Base-by-base conservation (phyloP, 2,888 invertebrate genomes). In the Shargacucullia verbasci region DNA sequence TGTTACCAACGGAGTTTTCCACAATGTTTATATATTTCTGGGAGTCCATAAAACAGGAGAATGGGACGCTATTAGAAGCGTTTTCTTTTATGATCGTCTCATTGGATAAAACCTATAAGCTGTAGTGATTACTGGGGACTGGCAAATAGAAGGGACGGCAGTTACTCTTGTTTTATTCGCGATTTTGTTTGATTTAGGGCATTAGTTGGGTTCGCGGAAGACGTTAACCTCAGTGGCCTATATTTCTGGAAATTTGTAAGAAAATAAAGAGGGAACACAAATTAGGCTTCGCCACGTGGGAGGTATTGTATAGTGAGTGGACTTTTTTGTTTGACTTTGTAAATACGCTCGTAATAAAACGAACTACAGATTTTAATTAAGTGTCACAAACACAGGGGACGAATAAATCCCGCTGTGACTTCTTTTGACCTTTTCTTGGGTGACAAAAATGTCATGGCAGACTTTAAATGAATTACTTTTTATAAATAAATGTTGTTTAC, bases 81-180 rank as follows among this genome's bases (percentile, higher is more conserved):
- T 77, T 78, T 71, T 68, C 55, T 67, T 80, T 79, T 70, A 73
- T 59, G 71, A 69, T 52, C 44, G 65, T 31, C 67, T 64, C 60
- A 59, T 54, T 67, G 60, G 40, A 61, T 64, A 67, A 59, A 57
- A 56, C 20, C 37, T 39, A 41, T 55, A 46, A 43, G 38, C 47
- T 27, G 38, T 44, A 15, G 34, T 41, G 41, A 40, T 40, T 46
- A 59, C 35, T 29, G 13, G 10, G 33, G 31, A 15, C 47, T 53
- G 58, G 37, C 43, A 56, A 59, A 66, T 63, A 64, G 52, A 60
- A 59, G 49, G 39, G 47, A 48, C 50, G 43, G 11, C 56, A 48
- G 58, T 64, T 54, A 76, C 40, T 58, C 41, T 61, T 49, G 38
- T 59, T 66, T 60, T 47, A 62, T 62, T 57, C 11, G 31, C 43